phyloP scores from a whole-genome alignment of 2,888 invertebrate species.

The Gastrophysa polygoni region DNA sequence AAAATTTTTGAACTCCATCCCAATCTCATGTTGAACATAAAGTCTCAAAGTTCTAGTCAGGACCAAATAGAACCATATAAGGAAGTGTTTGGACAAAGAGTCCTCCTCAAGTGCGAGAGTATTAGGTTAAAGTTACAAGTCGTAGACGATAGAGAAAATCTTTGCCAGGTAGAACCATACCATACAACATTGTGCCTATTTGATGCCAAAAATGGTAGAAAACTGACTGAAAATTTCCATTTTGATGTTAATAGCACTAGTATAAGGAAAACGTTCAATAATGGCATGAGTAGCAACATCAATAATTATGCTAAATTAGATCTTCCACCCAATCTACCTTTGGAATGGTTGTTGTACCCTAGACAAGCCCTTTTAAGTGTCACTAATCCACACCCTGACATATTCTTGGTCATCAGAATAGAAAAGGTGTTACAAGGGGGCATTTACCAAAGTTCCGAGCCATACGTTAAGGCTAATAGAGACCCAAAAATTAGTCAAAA shows the following conservation, averaged over 20 bases:
- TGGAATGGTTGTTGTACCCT: constrained; percentile 73
- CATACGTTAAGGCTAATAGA: constrained; percentile 82
- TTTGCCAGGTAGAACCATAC: constrained; percentile 90
- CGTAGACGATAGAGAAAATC: constrained; percentile 74
- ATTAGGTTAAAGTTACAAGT: constrained; percentile 80
- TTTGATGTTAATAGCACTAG: constrained; percentile 82
- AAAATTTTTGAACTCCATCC: constrained; percentile 79
- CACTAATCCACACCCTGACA: constrained; percentile 86
- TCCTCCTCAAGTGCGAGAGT: constrained; percentile 82
- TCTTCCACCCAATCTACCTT: constrained; percentile 69
- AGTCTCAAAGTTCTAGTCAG: constrained; percentile 51
- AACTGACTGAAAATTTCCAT: constrained; percentile 92
- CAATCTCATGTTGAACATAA: constrained; percentile 61
- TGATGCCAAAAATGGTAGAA: constrained; percentile 85
- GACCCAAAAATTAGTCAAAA: constrained; percentile 81
- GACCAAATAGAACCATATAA: constrained; percentile 73
- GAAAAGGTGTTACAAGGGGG: constrained; percentile 93
- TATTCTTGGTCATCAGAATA: constrained; percentile 90
- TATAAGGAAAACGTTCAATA: constrained; percentile 65
- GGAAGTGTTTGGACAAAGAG: constrained; percentile 86
- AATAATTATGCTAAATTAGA: constrained; percentile 63
- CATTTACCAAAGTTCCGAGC: constrained; percentile 83
- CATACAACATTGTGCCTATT: constrained; percentile 87
- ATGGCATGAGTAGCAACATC: constrained; percentile 45
- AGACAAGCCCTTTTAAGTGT: constrained; percentile 86